Percentiles rank a stretch among this genome's conserved stretches.
Evolutionary conservation across 2,797 vertebrate species (phyloP).

Genomic region (Falco biarmicus): DNA sequence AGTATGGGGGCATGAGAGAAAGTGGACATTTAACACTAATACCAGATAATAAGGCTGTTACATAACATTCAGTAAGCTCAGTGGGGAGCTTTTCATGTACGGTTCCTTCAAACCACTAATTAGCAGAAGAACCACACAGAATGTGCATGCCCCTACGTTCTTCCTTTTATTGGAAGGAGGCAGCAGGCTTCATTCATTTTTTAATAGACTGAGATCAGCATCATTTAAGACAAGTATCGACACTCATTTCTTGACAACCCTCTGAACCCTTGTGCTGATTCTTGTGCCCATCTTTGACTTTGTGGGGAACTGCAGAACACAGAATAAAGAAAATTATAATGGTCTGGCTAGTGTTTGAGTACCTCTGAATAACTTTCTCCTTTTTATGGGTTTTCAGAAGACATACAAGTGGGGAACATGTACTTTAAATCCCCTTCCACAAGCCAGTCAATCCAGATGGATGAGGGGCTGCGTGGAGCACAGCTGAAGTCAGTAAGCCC

Average conservation of each 20-base stretch:
- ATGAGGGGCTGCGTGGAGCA: not conserved
- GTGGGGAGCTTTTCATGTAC: constrained; percentile 31
- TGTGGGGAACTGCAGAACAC: not conserved
- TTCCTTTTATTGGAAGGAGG: constrained; percentile 14
- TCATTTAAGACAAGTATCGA: not conserved
- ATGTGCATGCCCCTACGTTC: not conserved
- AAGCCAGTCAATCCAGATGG: not conserved
- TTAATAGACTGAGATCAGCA: not conserved
- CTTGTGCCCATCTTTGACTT: not conserved
- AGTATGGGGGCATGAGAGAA: not conserved
- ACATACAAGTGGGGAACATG: not conserved
- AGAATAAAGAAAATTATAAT: not conserved
- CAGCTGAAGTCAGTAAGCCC: not conserved
- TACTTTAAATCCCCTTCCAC: not conserved
- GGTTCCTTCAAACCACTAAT: constrained; percentile 44
- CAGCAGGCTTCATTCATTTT: not conserved
- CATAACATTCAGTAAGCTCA: constrained; percentile 48
- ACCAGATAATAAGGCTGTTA: constrained; percentile 61
- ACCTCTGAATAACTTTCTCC: not conserved
- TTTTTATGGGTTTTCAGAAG: not conserved
- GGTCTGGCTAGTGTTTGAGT: not conserved
- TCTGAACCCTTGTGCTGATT: not conserved
- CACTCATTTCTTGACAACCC: not conserved
- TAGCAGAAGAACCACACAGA: constrained; percentile 34
- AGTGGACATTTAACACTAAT: constrained; percentile 63